Percentiles rank a stretch among this genome's conserved stretches.
These are phyloP conservation scores for Pegea sp. DNA, from an alignment of 23 tunicate species.

Conservation along the genomic window DNA sequence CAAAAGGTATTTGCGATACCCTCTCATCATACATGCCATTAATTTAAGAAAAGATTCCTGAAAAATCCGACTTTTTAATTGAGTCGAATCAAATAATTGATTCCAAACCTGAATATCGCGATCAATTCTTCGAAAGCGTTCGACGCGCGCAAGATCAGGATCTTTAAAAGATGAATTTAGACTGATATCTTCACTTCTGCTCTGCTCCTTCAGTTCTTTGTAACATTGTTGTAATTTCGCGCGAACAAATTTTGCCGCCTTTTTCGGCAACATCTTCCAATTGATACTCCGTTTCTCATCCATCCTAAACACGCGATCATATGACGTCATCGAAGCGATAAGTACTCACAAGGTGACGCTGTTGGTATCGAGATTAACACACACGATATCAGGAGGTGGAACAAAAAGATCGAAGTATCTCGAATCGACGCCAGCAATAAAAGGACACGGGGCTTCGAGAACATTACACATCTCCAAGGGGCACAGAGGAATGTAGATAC, in stretches of 20 bases:
- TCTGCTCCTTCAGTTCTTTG: slow-evolving; percentile 46
- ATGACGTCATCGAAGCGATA: not conserved
- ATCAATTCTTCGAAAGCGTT: slow-evolving; percentile 41
- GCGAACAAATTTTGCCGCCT: slow-evolving; percentile 51
- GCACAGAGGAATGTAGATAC: slow-evolving; percentile 89
- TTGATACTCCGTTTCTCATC: not conserved
- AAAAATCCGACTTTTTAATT: not conserved
- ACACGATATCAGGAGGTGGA: slow-evolving; percentile 75
- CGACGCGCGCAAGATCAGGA: slow-evolving; percentile 37
- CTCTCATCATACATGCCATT: slow-evolving; percentile 49
- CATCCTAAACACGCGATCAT: not conserved
- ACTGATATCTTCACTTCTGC: slow-evolving; percentile 23
- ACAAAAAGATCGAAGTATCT: slow-evolving; percentile 76
- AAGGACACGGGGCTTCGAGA: slow-evolving; percentile 81
- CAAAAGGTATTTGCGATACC: slow-evolving; percentile 56
- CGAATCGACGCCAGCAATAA: slow-evolving; percentile 83
- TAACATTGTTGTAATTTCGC: slow-evolving; percentile 27
- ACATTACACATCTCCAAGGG: slow-evolving; percentile 87
- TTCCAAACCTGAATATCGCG: slow-evolving; percentile 37
- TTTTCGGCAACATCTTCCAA: slow-evolving; percentile 61
- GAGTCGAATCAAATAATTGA: not conserved
- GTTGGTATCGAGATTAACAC: slow-evolving; percentile 90
- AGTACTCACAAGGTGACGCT: slow-evolving; percentile 62
- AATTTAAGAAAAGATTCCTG: slow-evolving; percentile 80
- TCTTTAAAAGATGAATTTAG: slow-evolving; percentile 5